Percentiles rank a stretch among this genome's conserved stretches.
Conservation (phyloP, 2,113 vertebrate species). For the Parotia lawesii region DNA sequence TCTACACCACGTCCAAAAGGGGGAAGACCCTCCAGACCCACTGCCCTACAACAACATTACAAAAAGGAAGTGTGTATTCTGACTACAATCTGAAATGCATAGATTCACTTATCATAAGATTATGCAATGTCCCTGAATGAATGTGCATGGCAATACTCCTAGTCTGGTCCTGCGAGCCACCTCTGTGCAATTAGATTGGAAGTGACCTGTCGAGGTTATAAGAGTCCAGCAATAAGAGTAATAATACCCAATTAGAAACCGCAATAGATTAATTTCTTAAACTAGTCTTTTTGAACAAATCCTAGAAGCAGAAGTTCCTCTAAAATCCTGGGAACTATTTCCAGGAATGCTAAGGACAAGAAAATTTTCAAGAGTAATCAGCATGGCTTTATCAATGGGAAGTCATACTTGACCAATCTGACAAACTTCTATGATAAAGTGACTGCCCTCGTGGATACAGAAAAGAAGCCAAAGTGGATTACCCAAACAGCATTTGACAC, state of each 20-base stretch:
- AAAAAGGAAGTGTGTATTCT: background rate
- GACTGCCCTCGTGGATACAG: too few species aligned
- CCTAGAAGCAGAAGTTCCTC: background rate
- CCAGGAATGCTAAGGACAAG: background rate
- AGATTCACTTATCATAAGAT: background rate
- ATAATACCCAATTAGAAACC: background rate
- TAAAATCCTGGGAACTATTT: background rate
- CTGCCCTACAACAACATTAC: fast-evolving
- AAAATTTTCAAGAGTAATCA: background rate
- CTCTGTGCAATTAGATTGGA: background rate
- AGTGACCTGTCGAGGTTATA: background rate
- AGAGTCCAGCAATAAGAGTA: background rate
- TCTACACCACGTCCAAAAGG: fast-evolving
- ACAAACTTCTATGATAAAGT: background rate
- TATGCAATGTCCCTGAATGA: background rate
- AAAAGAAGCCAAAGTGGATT: background rate
- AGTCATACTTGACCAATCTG: background rate
- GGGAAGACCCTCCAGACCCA: background rate
- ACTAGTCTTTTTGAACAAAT: background rate
- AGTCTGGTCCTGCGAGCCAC: background rate
- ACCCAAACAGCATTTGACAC: background rate
- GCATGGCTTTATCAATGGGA: background rate
- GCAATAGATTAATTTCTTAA: background rate
- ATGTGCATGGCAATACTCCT: too few species aligned
- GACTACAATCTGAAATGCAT: background rate